Base-by-base conservation (phyloP, 1,140 invertebrate species). In the Drosophila mayri region DNA sequence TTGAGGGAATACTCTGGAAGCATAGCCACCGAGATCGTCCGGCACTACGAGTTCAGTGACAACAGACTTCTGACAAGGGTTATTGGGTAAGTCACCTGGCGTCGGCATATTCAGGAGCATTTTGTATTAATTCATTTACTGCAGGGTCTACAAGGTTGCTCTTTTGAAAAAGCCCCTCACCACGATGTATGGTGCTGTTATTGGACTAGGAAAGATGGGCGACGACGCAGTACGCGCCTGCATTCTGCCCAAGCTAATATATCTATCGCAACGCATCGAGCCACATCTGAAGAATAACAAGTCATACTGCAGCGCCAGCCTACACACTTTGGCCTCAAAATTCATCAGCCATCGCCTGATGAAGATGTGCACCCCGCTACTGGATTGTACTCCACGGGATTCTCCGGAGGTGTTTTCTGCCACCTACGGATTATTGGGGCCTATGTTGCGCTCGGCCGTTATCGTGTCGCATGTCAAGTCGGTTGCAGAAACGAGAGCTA, bases 291-390 rank as follows among this genome's bases (percentile, higher is more conserved):
- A 0, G 9, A 16, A 10, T 4, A 40, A 2, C 25, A 50, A 18
- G 20, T 46, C 16, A 0, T 28, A 6, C 10, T 18, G 18, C 16
- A 46, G 37, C 12, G n/a, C 32, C 2, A 41, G 41, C 16, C 0
- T 49, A 12, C 7, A 66, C 9, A 63, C 40, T n/a, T 60, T 46
- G 28, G 46, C 64, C 20, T 32, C 70, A 10, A 71, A 22, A 41
- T 79, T 66, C 32, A 79, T 83, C 35, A 50, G 76, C 1, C 80
- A 83, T 54, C 70, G 80, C 18, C 7, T 83, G 18, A 18, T 83
- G 3, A 83, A 83, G 43, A 47, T 76, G 50, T 70, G 64, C 30
- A 35, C 79, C 4, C 75, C 79, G 2, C 64, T 83, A 28, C 40
- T 83, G 0, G 60, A 38, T 7, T 50, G 4, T 4, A 14, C 3